Evolutionary conservation across 2,888 invertebrate genomes (phyloP), one percentile per base, ranked within the genome.

Genomic region (Colostygia pectinataria): DNA sequence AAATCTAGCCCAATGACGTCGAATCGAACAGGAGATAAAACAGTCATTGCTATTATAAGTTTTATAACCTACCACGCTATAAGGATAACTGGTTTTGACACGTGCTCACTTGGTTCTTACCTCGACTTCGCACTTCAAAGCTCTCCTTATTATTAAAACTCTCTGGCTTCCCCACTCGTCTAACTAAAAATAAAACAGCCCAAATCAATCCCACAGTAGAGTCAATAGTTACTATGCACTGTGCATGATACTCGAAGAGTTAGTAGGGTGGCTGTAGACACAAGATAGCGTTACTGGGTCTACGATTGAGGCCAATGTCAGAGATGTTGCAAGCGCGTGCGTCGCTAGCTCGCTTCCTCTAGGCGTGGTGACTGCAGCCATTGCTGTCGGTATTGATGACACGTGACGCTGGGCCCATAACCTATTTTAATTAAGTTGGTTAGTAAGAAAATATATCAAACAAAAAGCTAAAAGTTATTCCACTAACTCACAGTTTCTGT

Each of bases 281-380:
- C 67, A 74, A 74, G 84, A 85, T 84, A 87, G 74, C 77, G 78
- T 83, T 83, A 82, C 80, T 88, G 77, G 87, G 87, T 77, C 86
- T 76, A 64, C 54, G 33, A 88, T 81, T 74, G 77, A 61, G 87
- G 89, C 83, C 87, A 88, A 86, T 87, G 89, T 84, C 85, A 80
- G 59, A 33, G 46, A 65, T 86, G 87, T 86, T 85, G 87, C 84
- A 88, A 86, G 75, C 73, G 74, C 70, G 71, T 61, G 74, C 71
- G 80, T 84, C 79, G 84, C 84, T 31, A 79, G 73, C 65, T 71
- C 61, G 71, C 73, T 88, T 88, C 86, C 86, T 86, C 71, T 63
- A 20, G 52, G 42, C 29, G 41, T 41, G 40, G 27, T 33, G 41
- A 15, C 37, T 42, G 42, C 42, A 42, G 8, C n/a, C n/a, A 14